phyloP scores from a whole-genome alignment of 2,888 invertebrate species.

The Glyphotaelius pellucidus region DNA sequence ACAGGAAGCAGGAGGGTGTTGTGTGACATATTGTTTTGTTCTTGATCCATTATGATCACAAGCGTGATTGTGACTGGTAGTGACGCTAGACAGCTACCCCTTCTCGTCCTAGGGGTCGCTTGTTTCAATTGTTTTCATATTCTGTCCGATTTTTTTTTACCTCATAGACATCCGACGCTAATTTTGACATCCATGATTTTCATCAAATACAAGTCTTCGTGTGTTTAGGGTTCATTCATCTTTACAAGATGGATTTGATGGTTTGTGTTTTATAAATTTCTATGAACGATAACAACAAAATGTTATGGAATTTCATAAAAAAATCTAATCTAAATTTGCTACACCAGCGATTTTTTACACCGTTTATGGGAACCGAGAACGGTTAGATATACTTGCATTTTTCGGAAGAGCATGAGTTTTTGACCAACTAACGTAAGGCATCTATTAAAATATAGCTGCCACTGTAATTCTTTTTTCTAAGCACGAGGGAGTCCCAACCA shows the following conservation, averaged over 20 bases:
- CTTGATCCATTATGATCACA: conserved; percentile 48
- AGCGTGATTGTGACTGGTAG: conserved; percentile 44
- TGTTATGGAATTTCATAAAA: not conserved
- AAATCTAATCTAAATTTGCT: not conserved
- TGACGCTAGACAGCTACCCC: conserved; percentile 20
- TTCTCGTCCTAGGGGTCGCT: not conserved
- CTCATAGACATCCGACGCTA: not conserved
- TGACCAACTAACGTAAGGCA: not conserved
- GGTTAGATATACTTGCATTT: not conserved
- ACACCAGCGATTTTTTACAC: not conserved
- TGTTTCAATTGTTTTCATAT: conserved; percentile 20
- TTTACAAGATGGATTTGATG: not conserved
- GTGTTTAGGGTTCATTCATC: not conserved
- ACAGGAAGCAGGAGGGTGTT: conserved; percentile 7
- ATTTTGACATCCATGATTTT: not conserved
- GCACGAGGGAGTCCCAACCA: too few species aligned
- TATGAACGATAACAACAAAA: not conserved
- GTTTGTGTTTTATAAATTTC: not conserved
- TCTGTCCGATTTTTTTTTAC: not conserved
- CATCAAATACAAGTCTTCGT: not conserved
- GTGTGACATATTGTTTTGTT: conserved; percentile 47
- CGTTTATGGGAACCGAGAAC: not conserved
- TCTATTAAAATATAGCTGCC: not conserved
- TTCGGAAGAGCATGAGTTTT: not conserved
- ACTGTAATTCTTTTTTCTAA: not conserved